These are phyloP conservation scores for Oryzias melastigma DNA, from an alignment of 2,113 vertebrate genomes.

Conservation along the genomic window DNA sequence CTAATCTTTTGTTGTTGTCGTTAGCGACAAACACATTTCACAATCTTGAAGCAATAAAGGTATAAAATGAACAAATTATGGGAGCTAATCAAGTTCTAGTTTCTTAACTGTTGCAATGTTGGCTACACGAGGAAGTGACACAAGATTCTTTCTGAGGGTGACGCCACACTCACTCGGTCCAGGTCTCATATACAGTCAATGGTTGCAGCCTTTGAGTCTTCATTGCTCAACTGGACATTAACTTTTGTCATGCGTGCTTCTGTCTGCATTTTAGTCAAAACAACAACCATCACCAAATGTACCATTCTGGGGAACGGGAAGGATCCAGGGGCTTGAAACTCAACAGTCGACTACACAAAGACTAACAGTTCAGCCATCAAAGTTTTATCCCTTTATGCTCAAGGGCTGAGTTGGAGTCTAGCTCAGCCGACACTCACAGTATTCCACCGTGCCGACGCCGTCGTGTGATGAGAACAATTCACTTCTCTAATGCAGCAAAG, in stretches of 20 bases:
- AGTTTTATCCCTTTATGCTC: slow-evolving; percentile 13
- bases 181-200: no score
- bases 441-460: slow-evolving; percentile 30
- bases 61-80: no score
- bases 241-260: neutral
- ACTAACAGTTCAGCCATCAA: slow-evolving; percentile 34
- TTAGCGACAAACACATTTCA: no score
- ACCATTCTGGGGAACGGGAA: slow-evolving; percentile 33
- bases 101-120: no score
- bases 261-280: slow-evolving; percentile 16
- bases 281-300: slow-evolving; percentile 29
- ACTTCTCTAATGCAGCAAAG: slow-evolving; percentile 27
- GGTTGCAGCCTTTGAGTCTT: slow-evolving; percentile 2
- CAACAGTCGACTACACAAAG: slow-evolving; percentile 9
- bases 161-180: no score
- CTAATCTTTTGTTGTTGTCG: no score
- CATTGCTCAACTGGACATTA: slow-evolving; percentile 4
- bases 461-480: slow-evolving; percentile 21
- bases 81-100: no score
- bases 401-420: slow-evolving; percentile 18
- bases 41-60: no score
- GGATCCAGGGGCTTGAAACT: slow-evolving; percentile 2
- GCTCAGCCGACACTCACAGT: slow-evolving; percentile 41
- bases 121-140: no score
- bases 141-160: no score